A percentile compares a stretch with the other conserved stretches of the same genome.
These are phyloP conservation scores for Oostethus manadensis DNA, from an alignment of 2,113 vertebrate genomes.

Conservation along the genomic window DNA sequence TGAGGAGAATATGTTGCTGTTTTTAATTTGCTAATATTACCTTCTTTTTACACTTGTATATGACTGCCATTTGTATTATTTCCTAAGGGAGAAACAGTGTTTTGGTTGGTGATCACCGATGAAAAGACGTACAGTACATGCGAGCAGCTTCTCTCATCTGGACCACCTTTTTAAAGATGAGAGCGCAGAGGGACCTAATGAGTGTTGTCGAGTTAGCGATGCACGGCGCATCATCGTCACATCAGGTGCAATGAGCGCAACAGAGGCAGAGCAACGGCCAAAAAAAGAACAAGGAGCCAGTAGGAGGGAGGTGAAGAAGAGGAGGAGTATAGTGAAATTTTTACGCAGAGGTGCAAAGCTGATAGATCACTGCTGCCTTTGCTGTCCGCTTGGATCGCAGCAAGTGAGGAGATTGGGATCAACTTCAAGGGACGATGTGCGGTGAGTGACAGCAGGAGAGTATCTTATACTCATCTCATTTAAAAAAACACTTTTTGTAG, in stretches of 20 bases:
- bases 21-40: too few species aligned
- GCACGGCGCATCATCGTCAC: neutral
- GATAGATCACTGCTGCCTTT: constrained; percentile 10
- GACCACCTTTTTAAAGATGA: too few species aligned
- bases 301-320: constrained; percentile 53
- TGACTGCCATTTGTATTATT: too few species aligned
- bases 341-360: constrained; percentile 29
- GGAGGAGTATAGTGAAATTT: constrained; percentile 37
- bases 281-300: constrained; percentile 47
- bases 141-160: too few species aligned
- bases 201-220: too few species aligned
- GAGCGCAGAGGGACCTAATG: too few species aligned
- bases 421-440: constrained; percentile 10
- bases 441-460: neutral
- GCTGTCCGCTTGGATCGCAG: constrained; percentile 5
- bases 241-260: constrained; percentile 3
- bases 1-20: too few species aligned
- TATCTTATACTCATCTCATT: neutral
- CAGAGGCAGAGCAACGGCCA: constrained; percentile 14
- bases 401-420: constrained; percentile 10
- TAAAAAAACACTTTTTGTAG: too few species aligned
- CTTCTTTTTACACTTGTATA: too few species aligned
- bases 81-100: too few species aligned
- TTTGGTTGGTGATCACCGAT: too few species aligned
- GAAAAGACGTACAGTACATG: too few species aligned